phyloP scores from a whole-genome alignment of 2,888 invertebrate species.

The Bombyx huttoni region DNA sequence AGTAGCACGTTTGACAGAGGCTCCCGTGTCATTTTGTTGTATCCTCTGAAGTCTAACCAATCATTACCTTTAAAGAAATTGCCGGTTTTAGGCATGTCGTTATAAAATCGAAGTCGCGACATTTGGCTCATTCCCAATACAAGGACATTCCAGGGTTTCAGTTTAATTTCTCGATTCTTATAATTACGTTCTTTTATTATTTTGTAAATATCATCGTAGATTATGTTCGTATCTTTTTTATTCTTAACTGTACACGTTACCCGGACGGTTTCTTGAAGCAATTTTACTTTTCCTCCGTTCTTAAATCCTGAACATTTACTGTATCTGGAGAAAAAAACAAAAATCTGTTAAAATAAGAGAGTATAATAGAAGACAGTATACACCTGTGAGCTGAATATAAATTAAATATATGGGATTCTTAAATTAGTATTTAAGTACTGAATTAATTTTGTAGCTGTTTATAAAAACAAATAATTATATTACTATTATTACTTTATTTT shows the following conservation, averaged over 20 bases:
- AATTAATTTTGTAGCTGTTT: no score
- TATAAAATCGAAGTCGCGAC: conserved; percentile 8
- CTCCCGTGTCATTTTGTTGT: conserved; percentile 70
- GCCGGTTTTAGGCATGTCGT: conserved; percentile 7
- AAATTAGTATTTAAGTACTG: no score
- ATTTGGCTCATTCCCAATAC: conserved; percentile 11
- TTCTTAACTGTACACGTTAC: conserved; percentile 21
- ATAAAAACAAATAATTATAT: no score
- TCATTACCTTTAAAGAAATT: conserved; percentile 6
- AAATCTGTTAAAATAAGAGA: no score
- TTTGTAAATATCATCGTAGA: conserved; percentile 5
- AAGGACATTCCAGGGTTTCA: conserved; percentile 9
- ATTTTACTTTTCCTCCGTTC: conserved; percentile 16
- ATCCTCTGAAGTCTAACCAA: conserved; percentile 76
- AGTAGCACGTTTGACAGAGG: conserved; percentile 92
- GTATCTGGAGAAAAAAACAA: conserved; percentile 20
- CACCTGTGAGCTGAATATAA: no score
- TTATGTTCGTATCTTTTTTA: conserved; percentile 6
- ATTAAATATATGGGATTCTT: no score
- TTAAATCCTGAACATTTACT: conserved; percentile 22
- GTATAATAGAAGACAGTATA: no score
- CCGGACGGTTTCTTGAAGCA: conserved; percentile 28
- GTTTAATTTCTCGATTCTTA: not conserved
- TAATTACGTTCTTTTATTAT: conserved; percentile 1
- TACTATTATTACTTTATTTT: no score